phyloP scores from a whole-genome alignment of 1,140 invertebrate genomes.

The Sitodiplosis mosellana region DNA sequence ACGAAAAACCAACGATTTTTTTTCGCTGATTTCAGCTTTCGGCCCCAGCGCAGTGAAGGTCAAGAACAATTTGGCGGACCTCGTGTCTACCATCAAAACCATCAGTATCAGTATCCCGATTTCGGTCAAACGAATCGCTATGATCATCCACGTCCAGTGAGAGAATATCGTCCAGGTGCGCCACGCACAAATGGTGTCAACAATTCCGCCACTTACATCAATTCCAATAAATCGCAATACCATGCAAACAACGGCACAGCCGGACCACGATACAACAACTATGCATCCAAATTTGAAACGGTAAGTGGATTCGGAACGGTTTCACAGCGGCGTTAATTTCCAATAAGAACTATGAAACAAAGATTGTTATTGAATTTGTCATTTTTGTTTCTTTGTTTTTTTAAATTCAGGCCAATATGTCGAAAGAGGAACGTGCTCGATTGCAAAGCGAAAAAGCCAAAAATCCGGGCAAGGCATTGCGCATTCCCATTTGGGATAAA shows the following conservation, averaged over 20 bases:
- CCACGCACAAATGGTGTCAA: constrained; percentile 29
- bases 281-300: constrained; percentile 13
- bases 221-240: not conserved
- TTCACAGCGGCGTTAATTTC: constrained; percentile 8
- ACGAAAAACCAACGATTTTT: no score
- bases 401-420: constrained; percentile 6
- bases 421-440: constrained; percentile 29
- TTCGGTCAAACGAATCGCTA: not conserved
- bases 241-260: constrained; percentile 7
- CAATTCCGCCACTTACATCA: constrained; percentile 19
- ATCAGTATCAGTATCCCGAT: constrained; percentile 1
- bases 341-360: constrained; percentile 11
- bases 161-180: constrained; percentile 29
- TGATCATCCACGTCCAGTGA: constrained; percentile 22
- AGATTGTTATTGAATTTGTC: constrained; percentile 19
- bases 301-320: constrained; percentile 24
- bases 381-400: no score
- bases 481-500: constrained; percentile 74
- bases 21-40: not conserved
- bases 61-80: not conserved
- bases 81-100: not conserved
- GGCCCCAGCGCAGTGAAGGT: constrained; percentile 2
- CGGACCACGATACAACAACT: constrained; percentile 16
- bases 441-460: constrained; percentile 41
- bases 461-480: constrained; percentile 55